Percentiles rank a stretch among this genome's conserved stretches.
phyloP scores from a whole-genome alignment of 2,113 vertebrate genomes.

The Nerophis lumbriciformis region DNA sequence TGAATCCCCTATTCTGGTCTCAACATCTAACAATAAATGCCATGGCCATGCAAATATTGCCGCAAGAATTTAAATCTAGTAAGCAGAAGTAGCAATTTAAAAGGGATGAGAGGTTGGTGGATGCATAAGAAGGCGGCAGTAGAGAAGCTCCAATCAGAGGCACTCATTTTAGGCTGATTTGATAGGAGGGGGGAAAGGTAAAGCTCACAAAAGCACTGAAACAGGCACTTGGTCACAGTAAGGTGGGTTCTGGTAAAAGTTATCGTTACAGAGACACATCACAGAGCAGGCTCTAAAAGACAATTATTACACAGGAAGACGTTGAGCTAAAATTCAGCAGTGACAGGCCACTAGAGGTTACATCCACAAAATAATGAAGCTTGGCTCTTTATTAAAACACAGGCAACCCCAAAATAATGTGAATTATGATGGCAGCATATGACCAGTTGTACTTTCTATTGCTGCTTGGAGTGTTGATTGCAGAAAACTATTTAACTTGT shows the following conservation, averaged over 20 bases:
- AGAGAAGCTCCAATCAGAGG: conserved; percentile 39
- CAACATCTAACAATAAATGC: conserved; percentile 7
- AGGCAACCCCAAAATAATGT: conserved; percentile 21
- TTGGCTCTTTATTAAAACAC: conserved; percentile 41
- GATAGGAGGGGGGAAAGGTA: conserved; percentile 71
- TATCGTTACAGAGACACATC: conserved; percentile 22
- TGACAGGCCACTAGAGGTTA: conserved; percentile 44
- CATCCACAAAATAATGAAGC: conserved; percentile 33
- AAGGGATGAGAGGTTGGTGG: conserved; percentile 7
- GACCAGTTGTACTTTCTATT: conserved; percentile 1
- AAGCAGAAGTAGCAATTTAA: conserved; percentile 15
- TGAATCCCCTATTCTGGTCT: neutral
- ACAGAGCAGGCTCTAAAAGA: conserved; percentile 47
- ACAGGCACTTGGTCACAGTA: conserved; percentile 54
- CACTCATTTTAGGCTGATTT: conserved; percentile 63
- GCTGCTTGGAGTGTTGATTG: conserved; percentile 30
- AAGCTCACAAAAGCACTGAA: conserved; percentile 70
- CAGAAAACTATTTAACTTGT: conserved; percentile 12
- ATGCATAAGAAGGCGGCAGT: conserved; percentile 15
- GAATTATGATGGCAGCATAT: neutral
- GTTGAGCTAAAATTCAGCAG: conserved; percentile 34
- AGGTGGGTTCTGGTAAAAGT: conserved; percentile 29
- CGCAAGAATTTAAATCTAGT: conserved; percentile 5
- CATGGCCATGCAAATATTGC: conserved; percentile 6
- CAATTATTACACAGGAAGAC: conserved; percentile 43